A percentile compares a stretch with the other conserved stretches of the same genome.
Evolutionary conservation across 1,140 invertebrate genomes (phyloP).

Genomic region (Scaptomyza graminum): DNA sequence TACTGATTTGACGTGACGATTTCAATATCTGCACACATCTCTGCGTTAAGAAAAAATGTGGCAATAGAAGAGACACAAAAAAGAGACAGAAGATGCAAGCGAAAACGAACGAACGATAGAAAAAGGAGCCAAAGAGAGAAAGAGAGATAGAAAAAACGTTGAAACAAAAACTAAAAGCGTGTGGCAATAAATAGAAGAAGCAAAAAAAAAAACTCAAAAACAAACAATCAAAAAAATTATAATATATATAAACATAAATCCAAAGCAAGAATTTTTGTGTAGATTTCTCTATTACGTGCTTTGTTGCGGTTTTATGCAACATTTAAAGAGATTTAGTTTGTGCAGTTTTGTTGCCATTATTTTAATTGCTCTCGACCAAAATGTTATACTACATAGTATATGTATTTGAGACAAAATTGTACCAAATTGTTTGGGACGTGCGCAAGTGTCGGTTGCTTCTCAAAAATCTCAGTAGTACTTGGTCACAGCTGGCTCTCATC

Average conservation of each 20-base stretch:
- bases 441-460: conserved; percentile 8
- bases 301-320: conserved; percentile 39
- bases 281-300: conserved; percentile 12
- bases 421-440: conserved; percentile 40
- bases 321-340: conserved; percentile 21
- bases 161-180: conserved; percentile 37
- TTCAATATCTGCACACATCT: conserved; percentile 91
- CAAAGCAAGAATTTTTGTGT: conserved; percentile 1
- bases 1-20: conserved; percentile 92
- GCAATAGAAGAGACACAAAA: conserved; percentile 84
- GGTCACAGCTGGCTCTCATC: conserved; percentile 8
- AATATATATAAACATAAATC: conserved; percentile 26
- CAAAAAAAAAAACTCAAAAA: conserved; percentile 17
- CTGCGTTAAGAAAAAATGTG: conserved; percentile 84
- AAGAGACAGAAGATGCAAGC: conserved; percentile 72
- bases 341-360: conserved; percentile 53
- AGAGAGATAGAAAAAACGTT: conserved; percentile 47
- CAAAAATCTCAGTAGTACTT: conserved; percentile 17
- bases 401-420: conserved; percentile 32
- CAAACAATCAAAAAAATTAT: conserved; percentile 12
- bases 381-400: conserved; percentile 26
- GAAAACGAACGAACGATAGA: conserved; percentile 67
- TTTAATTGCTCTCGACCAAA: conserved; percentile 67
- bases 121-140: conserved; percentile 39
- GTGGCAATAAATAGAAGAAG: conserved; percentile 33